phyloP scores from a whole-genome alignment of 92 coral and sea anemone species.

The Porites cylindrica region DNA sequence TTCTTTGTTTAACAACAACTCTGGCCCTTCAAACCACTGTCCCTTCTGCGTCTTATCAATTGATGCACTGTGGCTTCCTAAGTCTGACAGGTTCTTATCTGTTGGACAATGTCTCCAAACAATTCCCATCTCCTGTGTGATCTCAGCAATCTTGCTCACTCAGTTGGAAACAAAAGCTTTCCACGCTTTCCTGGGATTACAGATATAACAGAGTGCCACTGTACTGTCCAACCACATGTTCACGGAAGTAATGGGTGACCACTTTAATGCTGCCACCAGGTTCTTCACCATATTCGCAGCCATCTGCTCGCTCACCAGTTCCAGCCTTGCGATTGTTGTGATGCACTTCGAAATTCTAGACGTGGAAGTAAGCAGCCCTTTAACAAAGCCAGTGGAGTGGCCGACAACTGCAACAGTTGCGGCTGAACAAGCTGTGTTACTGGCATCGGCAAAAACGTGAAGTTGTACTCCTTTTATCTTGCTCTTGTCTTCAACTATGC shows the following conservation, averaged over 20 bases:
- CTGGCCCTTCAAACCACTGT: slow-evolving; percentile 51
- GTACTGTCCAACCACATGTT: slow-evolving; percentile 43
- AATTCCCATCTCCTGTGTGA: slow-evolving; percentile 19
- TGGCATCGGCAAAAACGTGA: slow-evolving; percentile 49
- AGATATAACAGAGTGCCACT: slow-evolving; percentile 17
- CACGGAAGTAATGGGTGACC: background rate
- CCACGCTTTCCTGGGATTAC: slow-evolving; percentile 20
- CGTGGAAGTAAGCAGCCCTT: slow-evolving; percentile 50
- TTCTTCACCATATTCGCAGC: no score
- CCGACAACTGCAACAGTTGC: slow-evolving; percentile 19
- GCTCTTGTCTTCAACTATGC: slow-evolving; percentile 1
- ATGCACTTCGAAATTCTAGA: slow-evolving; percentile 46
- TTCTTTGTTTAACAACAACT: slow-evolving; percentile 42
- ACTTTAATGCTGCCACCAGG: no score
- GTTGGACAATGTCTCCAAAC: slow-evolving; percentile 49
- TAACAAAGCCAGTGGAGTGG: slow-evolving; percentile 34
- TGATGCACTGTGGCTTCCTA: slow-evolving; percentile 66
- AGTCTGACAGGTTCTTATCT: slow-evolving; percentile 39
- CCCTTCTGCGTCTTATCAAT: slow-evolving; percentile 44
- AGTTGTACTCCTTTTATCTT: slow-evolving; percentile 36
- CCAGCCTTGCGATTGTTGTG: slow-evolving; percentile 50
- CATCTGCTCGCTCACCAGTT: background rate
- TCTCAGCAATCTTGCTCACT: slow-evolving; percentile 54
- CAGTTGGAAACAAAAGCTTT: slow-evolving; percentile 27
- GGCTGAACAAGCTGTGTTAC: slow-evolving; percentile 23